phyloP scores from a whole-genome alignment of 2,888 invertebrate species.

The Diogma glabrata region DNA sequence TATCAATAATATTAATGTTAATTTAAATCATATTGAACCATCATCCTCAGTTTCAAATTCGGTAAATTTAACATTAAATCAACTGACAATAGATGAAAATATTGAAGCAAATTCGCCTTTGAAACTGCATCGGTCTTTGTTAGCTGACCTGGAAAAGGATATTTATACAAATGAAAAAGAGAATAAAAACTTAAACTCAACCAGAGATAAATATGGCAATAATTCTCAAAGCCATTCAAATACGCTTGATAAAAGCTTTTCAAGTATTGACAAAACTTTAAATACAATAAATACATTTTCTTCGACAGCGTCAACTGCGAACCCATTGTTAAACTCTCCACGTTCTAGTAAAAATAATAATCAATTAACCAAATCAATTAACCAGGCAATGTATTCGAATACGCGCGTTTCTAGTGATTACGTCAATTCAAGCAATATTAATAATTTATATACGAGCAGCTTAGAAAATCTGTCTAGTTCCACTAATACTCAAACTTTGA shows the following conservation, averaged over 20 bases:
- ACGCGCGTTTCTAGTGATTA: no score
- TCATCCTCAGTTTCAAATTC: conserved; percentile 22
- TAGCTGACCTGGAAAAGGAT: conserved; percentile 53
- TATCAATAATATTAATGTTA: conserved; percentile 12
- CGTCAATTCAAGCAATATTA: background rate
- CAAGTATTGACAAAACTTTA: conserved; percentile 1
- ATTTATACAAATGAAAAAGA: conserved; percentile 31
- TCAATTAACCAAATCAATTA: background rate
- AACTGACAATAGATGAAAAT: conserved; percentile 25
- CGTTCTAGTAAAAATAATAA: conserved; percentile 8
- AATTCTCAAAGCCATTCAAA: conserved; percentile 30
- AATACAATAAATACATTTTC: no score
- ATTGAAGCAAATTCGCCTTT: conserved; percentile 25
- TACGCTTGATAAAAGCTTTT: conserved; percentile 24
- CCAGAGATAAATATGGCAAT: conserved; percentile 32
- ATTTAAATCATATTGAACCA: no score
- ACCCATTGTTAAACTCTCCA: conserved; percentile 12
- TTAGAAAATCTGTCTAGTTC: background rate
- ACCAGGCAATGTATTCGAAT: background rate
- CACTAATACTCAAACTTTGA: conserved; percentile 3
- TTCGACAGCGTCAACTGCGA: conserved; percentile 11
- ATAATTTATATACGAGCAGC: background rate
- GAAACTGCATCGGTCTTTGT: conserved; percentile 45
- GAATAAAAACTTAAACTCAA: conserved; percentile 19
- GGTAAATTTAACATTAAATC: conserved; percentile 27